These are phyloP conservation scores for Python bivittatus DNA, from an alignment of 2,113 vertebrate genomes.

Conservation along the genomic window DNA sequence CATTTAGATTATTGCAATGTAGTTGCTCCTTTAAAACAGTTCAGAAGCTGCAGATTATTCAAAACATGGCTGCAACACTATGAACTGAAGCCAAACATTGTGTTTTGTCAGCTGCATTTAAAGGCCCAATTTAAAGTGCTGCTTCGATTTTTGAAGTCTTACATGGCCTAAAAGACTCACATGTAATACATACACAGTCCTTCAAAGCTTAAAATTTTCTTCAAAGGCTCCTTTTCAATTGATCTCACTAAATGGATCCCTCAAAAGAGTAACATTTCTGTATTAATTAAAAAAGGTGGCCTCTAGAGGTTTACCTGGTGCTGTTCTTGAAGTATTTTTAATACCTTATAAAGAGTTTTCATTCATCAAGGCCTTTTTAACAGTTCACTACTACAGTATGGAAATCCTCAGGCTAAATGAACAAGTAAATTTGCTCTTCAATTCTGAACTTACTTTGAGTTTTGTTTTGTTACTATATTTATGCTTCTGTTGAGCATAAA, in stretches of 20 bases:
- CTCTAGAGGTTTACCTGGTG: background rate
- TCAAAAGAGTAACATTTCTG: background rate
- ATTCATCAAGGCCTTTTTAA: background rate
- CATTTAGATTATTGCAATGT: background rate
- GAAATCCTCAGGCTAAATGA: background rate
- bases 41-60: background rate
- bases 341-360: background rate
- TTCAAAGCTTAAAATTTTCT: background rate
- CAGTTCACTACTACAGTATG: background rate
- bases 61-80: background rate
- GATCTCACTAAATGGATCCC: background rate
- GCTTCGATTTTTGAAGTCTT: background rate
- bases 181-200: background rate
- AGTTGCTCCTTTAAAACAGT: background rate
- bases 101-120: background rate
- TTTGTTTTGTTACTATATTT: background rate
- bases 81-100: background rate
- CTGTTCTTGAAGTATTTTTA: background rate
- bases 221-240: background rate
- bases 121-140: background rate
- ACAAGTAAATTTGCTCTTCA: background rate
- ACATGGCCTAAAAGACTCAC: background rate
- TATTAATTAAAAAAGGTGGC: background rate
- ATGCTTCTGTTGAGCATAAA: background rate
- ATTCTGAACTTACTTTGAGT: background rate